phyloP scores from a whole-genome alignment of 2,797 vertebrate genomes.

The Percopsis omiscomaycus region DNA sequence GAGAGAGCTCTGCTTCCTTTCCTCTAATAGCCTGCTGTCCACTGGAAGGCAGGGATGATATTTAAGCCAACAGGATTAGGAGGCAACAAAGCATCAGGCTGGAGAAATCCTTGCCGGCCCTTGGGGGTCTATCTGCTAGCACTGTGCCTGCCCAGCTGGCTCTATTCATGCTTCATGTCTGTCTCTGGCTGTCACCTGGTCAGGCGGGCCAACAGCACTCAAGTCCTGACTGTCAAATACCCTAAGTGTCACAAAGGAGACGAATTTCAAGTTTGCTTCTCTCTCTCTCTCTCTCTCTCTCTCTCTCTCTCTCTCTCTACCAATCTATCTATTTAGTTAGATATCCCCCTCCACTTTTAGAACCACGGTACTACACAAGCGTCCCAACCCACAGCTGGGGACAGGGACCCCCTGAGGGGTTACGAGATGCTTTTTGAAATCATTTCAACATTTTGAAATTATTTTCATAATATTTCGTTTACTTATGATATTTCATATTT shows the following conservation, averaged over 20 bases:
- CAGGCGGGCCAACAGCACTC: constrained; percentile 8
- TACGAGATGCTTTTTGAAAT: too few species aligned
- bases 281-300: too few species aligned
- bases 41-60: constrained; percentile 70
- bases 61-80: constrained; percentile 74
- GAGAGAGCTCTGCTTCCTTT: constrained; percentile 49
- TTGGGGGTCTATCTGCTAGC: constrained; percentile 34
- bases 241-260: too few species aligned
- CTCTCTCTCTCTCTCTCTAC: neutral
- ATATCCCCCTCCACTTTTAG: too few species aligned
- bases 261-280: too few species aligned
- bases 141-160: constrained; percentile 36
- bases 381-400: too few species aligned
- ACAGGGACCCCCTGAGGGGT: too few species aligned
- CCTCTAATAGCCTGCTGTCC: constrained; percentile 69
- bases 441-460: too few species aligned
- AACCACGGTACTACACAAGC: too few species aligned
- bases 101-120: constrained; percentile 67
- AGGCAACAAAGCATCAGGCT: constrained; percentile 74
- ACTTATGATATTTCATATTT: too few species aligned
- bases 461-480: too few species aligned
- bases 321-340: neutral
- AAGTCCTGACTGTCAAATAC: too few species aligned
- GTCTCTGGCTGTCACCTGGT: constrained; percentile 25
- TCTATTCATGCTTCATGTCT: constrained; percentile 7